These are phyloP conservation scores for Bactericera cockerelli DNA, from an alignment of 1,140 invertebrate genomes.

Conservation along the genomic window DNA sequence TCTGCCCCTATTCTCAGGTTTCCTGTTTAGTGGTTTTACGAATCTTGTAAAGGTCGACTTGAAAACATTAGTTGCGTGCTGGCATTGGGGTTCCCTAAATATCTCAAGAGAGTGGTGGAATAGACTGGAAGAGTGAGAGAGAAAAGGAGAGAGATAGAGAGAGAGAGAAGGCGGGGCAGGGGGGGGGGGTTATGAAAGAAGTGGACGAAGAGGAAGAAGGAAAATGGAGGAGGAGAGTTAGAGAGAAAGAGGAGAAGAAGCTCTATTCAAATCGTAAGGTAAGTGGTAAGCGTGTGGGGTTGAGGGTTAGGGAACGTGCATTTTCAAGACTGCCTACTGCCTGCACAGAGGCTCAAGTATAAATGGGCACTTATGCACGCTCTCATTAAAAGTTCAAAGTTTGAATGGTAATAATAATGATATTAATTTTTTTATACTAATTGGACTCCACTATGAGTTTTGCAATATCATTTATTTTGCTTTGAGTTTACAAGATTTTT, in stretches of 20 bases:
- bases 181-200: conserved; percentile 11
- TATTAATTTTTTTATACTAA: no score
- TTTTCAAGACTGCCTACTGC: no score
- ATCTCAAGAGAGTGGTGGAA: not conserved
- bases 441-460: no score
- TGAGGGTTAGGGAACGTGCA: conserved; percentile 11
- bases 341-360: conserved; percentile 15
- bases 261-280: conserved; percentile 19
- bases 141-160: no score
- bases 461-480: no score
- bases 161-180: conserved; percentile 8
- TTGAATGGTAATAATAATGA: no score
- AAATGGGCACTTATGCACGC: conserved; percentile 13
- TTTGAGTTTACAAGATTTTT: no score
- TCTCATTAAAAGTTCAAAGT: conserved; percentile 2
- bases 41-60: no score
- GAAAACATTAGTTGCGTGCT: no score
- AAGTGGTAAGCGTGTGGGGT: conserved; percentile 12
- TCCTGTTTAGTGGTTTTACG: no score
- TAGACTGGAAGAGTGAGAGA: no score
- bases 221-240: conserved; percentile 16
- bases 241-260: conserved; percentile 15
- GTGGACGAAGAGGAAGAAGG: conserved; percentile 13
- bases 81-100: not conserved
- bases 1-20: no score